These are phyloP conservation scores for Hemicentrotus pulcherrimus DNA, from an alignment of 35 echinoderm and acorn worm species.

Conservation along the genomic window DNA sequence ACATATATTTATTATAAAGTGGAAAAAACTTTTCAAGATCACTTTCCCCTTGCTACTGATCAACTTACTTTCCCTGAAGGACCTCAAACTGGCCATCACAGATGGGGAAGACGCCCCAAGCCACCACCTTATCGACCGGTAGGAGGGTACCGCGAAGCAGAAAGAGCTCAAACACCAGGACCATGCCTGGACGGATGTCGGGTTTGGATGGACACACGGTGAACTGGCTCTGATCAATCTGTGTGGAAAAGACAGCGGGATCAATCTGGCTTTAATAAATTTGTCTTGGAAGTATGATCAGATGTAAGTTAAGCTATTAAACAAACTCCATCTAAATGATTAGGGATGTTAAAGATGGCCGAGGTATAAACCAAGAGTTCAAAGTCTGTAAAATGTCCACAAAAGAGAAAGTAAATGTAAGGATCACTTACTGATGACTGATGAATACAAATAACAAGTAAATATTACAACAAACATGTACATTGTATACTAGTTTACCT, in stretches of 20 bases:
- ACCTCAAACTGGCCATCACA: conserved; percentile 96
- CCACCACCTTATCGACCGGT: conserved; percentile 93
- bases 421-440: neutral
- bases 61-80: conserved; percentile 89
- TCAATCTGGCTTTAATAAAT: neutral
- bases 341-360: neutral
- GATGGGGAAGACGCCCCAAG: conserved; percentile 95
- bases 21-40: neutral
- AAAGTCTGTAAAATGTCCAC: neutral
- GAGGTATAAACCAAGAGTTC: neutral
- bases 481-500: no score
- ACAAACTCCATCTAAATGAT: neutral
- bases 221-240: conserved; percentile 97
- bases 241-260: neutral
- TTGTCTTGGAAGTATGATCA: neutral
- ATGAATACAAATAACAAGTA: neutral
- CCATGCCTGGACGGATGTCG: conserved; percentile 88
- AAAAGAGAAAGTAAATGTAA: neutral
- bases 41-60: neutral
- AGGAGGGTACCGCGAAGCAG: conserved; percentile 83
- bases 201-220: conserved; percentile 89
- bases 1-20: no score
- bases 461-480: no score
- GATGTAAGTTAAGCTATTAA: neutral
- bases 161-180: conserved; percentile 92